Percentiles rank a stretch among this genome's conserved stretches.
These are phyloP conservation scores for Heliconius melpomene DNA, from an alignment of 1,140 invertebrate species.

Conservation along the genomic window DNA sequence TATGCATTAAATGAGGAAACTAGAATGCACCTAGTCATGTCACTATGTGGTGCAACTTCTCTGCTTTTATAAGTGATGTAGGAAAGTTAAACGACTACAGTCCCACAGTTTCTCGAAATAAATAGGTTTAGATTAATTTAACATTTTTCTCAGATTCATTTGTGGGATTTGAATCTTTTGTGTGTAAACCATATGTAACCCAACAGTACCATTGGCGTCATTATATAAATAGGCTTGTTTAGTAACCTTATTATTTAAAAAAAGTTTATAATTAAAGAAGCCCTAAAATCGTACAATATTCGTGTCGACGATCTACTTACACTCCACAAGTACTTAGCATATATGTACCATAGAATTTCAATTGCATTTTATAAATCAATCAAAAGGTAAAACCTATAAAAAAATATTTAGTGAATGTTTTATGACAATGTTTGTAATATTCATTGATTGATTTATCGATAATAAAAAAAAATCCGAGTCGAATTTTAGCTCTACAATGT, in stretches of 20 bases:
- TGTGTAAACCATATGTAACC: too few species aligned
- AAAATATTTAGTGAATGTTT: neutral
- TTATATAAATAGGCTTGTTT: neutral
- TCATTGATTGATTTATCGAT: neutral
- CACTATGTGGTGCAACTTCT: too few species aligned
- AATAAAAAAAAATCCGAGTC: conserved; percentile 26
- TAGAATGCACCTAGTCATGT: too few species aligned
- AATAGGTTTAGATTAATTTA: too few species aligned
- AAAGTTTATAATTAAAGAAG: neutral
- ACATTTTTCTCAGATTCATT: too few species aligned
- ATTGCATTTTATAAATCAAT: neutral
- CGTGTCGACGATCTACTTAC: conserved; percentile 9
- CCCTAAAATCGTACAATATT: neutral
- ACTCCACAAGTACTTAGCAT: neutral
- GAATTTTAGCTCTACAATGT: conserved; percentile 45
- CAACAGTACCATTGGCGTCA: neutral
- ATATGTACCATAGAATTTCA: neutral
- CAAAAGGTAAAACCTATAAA: neutral
- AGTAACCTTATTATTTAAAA: neutral
- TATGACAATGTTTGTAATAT: neutral
- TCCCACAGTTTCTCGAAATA: too few species aligned
- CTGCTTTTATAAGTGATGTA: too few species aligned
- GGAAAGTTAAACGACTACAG: too few species aligned
- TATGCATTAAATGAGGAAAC: too few species aligned
- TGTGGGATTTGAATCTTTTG: too few species aligned